Evolutionary conservation across 2,888 invertebrate genomes (phyloP).

Genomic region (Diadegma fenestrale): DNA sequence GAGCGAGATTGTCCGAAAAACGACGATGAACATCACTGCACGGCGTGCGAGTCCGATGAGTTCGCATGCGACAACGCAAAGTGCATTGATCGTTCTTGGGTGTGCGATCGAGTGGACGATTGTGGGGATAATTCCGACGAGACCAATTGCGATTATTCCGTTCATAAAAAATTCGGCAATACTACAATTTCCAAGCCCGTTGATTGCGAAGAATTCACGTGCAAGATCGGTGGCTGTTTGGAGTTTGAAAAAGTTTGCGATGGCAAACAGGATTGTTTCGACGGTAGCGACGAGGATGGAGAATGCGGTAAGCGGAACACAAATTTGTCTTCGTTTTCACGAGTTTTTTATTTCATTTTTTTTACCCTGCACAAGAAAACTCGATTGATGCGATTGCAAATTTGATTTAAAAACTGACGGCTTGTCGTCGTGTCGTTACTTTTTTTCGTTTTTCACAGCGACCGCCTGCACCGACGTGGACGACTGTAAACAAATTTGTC

Average conservation of each 20-base stretch:
- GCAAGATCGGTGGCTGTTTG: constrained; percentile 89
- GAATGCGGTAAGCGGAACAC: constrained; percentile 85
- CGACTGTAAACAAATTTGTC: constrained; percentile 87
- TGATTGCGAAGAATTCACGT: constrained; percentile 86
- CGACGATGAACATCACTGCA: constrained; percentile 90
- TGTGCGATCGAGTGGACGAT: constrained; percentile 88
- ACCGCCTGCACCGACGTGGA: constrained; percentile 84
- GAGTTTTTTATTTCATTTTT: constrained; percentile 18
- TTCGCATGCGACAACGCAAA: constrained; percentile 87
- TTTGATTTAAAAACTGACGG: background rate
- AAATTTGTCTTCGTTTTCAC: constrained; percentile 17
- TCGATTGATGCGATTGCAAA: background rate
- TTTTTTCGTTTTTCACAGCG: constrained; percentile 77
- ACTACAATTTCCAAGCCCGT: constrained; percentile 17
- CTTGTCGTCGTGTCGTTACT: background rate
- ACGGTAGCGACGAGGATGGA: constrained; percentile 90
- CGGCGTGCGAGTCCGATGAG: constrained; percentile 84
- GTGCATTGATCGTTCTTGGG: constrained; percentile 87
- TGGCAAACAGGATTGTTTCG: constrained; percentile 87
- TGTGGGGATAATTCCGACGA: constrained; percentile 92
- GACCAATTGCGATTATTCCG: constrained; percentile 76
- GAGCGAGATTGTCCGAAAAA: constrained; percentile 89
- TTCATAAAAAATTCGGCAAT: constrained; percentile 19
- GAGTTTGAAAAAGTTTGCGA: constrained; percentile 89
- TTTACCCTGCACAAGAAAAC: background rate